Evolutionary conservation across 1,140 invertebrate species (phyloP), one percentile per base, ranked within the genome.

Genomic region (Lordiphosa collinella): DNA sequence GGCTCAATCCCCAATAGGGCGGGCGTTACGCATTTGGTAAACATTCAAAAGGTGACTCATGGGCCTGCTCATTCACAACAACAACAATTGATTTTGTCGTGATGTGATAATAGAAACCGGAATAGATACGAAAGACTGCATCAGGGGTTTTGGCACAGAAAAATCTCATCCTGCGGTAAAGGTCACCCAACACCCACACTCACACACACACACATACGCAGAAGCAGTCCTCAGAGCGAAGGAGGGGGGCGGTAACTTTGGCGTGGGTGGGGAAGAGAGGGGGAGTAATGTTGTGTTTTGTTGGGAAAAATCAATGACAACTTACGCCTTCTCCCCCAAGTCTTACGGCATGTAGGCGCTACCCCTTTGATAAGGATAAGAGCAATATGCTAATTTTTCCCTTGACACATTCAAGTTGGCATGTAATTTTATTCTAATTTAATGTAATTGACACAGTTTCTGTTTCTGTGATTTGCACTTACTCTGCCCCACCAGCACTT

Each of bases 401-500:
- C n/a, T n/a, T n/a, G n/a, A n/a, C n/a, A n/a, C n/a, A n/a, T n/a
- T n/a, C n/a, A n/a, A n/a, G n/a, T n/a, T n/a, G n/a, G n/a, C n/a
- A n/a, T n/a, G n/a, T 31, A 44, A 44, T 44, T 44, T 29, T 29
- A 29, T 29, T 8, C 25, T 29, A 29, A 29, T 29, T 29, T 29
- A 29, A 6, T 7, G 25, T 13, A 44, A 11, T 9, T 22, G 37
- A 40, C 37, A 40, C 37, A 13, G 8, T 12, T 25, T 29, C 8
- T 12, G 12, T 29, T 11, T 22, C 1, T 29, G 25, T 35, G 11
- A 22, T 36, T 50, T 35, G 7, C 48, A 50, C 48, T 50, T 50
- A 50, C 48, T 50, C 34, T 64, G 61, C 13, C 61, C 61, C 41
- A 64, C 61, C 10, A 64, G 50, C 35, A 64, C 61, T 64, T 64